Evolutionary conservation across 2,888 invertebrate species (phyloP).

Genomic region (Scaptomyza flava): DNA sequence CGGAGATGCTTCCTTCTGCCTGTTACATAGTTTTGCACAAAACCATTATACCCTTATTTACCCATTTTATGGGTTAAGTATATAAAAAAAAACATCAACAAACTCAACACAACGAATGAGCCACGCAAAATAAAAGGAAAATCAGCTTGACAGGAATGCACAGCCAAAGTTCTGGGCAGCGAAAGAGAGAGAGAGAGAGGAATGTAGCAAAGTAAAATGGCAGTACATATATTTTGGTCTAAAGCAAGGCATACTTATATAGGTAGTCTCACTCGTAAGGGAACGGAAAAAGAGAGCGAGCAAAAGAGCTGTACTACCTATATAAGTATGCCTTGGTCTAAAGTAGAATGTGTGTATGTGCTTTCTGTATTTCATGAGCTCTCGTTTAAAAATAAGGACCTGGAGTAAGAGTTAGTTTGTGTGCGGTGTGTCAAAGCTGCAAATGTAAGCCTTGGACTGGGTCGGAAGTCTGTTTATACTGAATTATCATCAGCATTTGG

Average conservation of each 20-base stretch:
- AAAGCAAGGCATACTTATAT: too few relatives aligned
- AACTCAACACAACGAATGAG: conserved; percentile 60
- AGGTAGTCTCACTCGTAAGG: too few relatives aligned
- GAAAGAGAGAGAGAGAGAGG: conserved; percentile 1
- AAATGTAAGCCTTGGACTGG: too few relatives aligned
- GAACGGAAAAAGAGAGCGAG: too few relatives aligned
- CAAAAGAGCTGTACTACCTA: too few relatives aligned
- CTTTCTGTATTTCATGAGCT: conserved; percentile 22
- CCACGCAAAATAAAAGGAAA: conserved; percentile 74
- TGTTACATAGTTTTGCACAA: too few relatives aligned
- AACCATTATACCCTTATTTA: too few relatives aligned
- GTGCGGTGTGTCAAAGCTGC: neutral
- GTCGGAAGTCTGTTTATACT: too few relatives aligned
- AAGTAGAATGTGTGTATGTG: neutral
- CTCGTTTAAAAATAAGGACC: conserved; percentile 43
- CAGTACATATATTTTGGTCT: conserved; percentile 13
- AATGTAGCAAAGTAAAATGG: conserved; percentile 1
- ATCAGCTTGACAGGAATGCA: conserved; percentile 46
- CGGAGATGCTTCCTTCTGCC: too few relatives aligned
- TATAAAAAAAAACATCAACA: conserved; percentile 41
- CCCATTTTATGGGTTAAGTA: too few relatives aligned
- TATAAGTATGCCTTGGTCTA: too few relatives aligned
- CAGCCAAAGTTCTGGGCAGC: conserved; percentile 37
- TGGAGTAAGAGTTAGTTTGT: conserved; percentile 17
- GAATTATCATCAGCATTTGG: too few relatives aligned